Percentiles rank a stretch among this genome's conserved stretches.
phyloP scores from a whole-genome alignment of 2,888 invertebrate species.

The Ennomos erosarius region DNA sequence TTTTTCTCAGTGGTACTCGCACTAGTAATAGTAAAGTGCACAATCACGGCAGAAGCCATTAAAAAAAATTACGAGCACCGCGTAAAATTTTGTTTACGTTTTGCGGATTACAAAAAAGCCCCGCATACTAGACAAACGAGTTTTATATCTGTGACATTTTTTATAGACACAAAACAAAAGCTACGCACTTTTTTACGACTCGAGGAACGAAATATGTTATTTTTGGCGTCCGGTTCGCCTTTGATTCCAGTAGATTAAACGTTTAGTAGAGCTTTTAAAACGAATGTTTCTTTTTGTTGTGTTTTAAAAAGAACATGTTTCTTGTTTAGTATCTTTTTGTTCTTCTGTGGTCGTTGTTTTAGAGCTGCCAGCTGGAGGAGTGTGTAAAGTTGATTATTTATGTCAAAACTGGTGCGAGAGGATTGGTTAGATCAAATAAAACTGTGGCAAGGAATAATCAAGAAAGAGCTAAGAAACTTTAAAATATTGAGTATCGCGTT shows the following conservation, averaged over 20 bases:
- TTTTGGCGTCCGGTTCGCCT: slow-evolving; percentile 4
- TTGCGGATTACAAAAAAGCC: neutral
- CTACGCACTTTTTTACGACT: slow-evolving; percentile 5
- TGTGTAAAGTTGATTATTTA: too few species aligned
- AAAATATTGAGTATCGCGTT: too few species aligned
- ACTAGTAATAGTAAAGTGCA: too few species aligned
- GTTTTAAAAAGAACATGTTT: neutral
- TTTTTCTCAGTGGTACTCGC: too few species aligned
- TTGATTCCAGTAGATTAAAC: slow-evolving; percentile 10
- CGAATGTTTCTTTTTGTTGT: neutral
- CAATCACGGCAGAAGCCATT: neutral
- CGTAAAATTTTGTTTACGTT: slow-evolving; percentile 3
- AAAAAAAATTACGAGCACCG: slow-evolving; percentile 1
- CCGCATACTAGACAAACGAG: neutral
- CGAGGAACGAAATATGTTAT: slow-evolving; percentile 1
- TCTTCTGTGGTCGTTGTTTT: too few species aligned
- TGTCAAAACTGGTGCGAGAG: too few species aligned
- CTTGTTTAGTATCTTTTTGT: neutral
- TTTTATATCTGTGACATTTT: too few species aligned
- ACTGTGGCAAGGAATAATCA: too few species aligned
- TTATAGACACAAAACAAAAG: too few species aligned
- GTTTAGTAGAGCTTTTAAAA: slow-evolving; percentile 6
- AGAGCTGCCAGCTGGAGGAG: too few species aligned
- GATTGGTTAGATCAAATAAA: too few species aligned
- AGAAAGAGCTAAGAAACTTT: too few species aligned